Evolutionary conservation across 2,888 invertebrate species (phyloP).

Genomic region (Drosophila pseudotakahashii): DNA sequence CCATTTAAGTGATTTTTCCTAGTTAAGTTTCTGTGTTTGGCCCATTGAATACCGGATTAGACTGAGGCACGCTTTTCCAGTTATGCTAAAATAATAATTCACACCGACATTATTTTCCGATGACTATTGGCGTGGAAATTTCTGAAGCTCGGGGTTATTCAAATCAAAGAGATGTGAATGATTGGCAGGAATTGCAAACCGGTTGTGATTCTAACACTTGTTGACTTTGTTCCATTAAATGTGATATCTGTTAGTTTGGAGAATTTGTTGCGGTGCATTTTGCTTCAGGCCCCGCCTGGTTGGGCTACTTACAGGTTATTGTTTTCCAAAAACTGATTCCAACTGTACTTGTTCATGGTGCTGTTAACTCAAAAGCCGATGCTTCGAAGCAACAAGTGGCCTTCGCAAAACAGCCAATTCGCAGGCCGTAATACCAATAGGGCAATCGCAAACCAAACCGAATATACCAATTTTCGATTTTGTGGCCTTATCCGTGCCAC

Average conservation of each 20-base stretch:
- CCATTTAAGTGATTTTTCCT: slow-evolving; percentile 5
- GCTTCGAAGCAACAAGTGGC: slow-evolving; percentile 36
- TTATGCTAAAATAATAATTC: slow-evolving; percentile 16
- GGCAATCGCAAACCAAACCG: slow-evolving; percentile 2
- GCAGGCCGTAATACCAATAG: slow-evolving; percentile 3
- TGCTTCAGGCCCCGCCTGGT: background rate
- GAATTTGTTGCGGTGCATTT: slow-evolving; percentile 9
- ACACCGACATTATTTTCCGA: slow-evolving; percentile 1
- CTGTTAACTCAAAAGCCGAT: background rate
- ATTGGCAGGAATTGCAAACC: slow-evolving; percentile 14
- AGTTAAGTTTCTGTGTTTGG: slow-evolving; percentile 3
- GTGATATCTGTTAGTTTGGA: background rate
- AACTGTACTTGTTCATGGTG: slow-evolving; percentile 53
- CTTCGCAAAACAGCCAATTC: slow-evolving; percentile 14
- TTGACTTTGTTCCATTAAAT: background rate
- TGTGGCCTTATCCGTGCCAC: slow-evolving; percentile 11
- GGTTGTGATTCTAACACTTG: slow-evolving; percentile 11
- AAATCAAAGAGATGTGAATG: slow-evolving; percentile 13
- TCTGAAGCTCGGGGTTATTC: slow-evolving; percentile 2
- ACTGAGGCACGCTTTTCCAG: background rate
- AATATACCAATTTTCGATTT: slow-evolving; percentile 2
- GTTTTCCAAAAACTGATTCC: slow-evolving; percentile 68
- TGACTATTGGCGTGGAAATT: slow-evolving; percentile 9
- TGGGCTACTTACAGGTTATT: slow-evolving; percentile 65
- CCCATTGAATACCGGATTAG: background rate